Percentiles rank a stretch among this genome's conserved stretches.
phyloP scores from a whole-genome alignment of 2,113 vertebrate genomes.

The Apteryx owenii region DNA sequence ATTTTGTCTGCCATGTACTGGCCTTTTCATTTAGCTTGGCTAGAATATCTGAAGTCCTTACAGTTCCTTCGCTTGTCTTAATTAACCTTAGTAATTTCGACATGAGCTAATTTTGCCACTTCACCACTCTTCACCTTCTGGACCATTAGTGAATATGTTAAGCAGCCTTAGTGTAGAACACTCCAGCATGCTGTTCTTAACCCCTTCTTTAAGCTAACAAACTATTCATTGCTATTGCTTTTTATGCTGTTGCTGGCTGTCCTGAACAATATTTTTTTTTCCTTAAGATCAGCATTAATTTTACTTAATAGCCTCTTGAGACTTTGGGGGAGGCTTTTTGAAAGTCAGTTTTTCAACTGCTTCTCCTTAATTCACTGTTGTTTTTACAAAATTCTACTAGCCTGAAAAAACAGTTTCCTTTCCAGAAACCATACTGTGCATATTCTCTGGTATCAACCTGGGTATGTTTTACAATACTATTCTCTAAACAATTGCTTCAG shows the following conservation, averaged over 20 bases:
- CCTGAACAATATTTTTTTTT: neutral
- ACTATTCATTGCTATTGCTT: neutral
- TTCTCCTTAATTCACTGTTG: neutral
- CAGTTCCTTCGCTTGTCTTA: neutral
- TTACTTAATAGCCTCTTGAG: neutral
- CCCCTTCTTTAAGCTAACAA: neutral
- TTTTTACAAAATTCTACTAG: neutral
- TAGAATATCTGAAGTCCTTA: neutral
- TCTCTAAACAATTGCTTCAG: neutral
- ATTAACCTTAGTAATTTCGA: neutral
- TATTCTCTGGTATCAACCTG: neutral
- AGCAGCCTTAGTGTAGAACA: neutral
- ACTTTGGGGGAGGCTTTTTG: neutral
- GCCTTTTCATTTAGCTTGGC: neutral
- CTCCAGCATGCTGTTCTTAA: neutral
- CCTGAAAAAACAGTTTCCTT: neutral
- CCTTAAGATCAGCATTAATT: neutral
- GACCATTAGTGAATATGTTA: neutral
- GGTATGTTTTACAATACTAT: neutral
- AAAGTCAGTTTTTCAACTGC: neutral
- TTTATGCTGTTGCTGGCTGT: neutral
- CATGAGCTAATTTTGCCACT: neutral
- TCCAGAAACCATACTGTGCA: neutral
- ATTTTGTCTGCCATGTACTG: neutral
- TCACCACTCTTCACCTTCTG: neutral